phyloP scores from a whole-genome alignment of 2,797 vertebrate genomes.

The Cyprinella venusta region DNA sequence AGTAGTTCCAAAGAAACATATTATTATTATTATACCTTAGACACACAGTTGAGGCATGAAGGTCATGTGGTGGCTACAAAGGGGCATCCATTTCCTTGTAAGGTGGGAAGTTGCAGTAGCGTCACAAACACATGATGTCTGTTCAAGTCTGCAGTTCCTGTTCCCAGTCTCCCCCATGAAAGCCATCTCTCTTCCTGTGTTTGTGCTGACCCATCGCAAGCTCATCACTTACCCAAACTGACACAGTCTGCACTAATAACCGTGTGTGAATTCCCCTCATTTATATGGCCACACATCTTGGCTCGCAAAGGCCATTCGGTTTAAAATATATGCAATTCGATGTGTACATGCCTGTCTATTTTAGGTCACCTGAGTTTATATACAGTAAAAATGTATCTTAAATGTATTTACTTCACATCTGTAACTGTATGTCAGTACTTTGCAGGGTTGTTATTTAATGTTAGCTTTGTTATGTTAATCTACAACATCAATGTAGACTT shows the following conservation, averaged over 20 bases:
- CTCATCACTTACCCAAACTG: conserved; percentile 46
- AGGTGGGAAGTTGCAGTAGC: neutral
- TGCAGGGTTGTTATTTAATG: neutral
- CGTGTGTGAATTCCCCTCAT: neutral
- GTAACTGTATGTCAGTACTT: neutral
- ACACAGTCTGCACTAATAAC: neutral
- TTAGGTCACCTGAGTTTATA: neutral
- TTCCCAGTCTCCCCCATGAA: conserved; percentile 48
- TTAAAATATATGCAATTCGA: neutral
- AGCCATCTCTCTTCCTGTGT: conserved; percentile 71
- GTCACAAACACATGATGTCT: conserved; percentile 13
- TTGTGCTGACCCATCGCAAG: conserved; percentile 69
- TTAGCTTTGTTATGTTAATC: neutral
- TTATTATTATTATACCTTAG: neutral
- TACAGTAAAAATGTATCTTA: neutral
- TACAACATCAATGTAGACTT: neutral
- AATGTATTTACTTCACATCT: neutral
- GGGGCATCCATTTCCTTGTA: conserved; percentile 1
- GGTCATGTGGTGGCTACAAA: neutral
- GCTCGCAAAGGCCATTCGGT: neutral
- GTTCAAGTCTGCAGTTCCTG: conserved; percentile 54
- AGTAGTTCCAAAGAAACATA: neutral
- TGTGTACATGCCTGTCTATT: neutral
- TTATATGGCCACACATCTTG: neutral
- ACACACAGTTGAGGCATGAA: neutral